Conservation (phyloP, 2,113 vertebrate genomes). For the Orientallactaga bullata region DNA sequence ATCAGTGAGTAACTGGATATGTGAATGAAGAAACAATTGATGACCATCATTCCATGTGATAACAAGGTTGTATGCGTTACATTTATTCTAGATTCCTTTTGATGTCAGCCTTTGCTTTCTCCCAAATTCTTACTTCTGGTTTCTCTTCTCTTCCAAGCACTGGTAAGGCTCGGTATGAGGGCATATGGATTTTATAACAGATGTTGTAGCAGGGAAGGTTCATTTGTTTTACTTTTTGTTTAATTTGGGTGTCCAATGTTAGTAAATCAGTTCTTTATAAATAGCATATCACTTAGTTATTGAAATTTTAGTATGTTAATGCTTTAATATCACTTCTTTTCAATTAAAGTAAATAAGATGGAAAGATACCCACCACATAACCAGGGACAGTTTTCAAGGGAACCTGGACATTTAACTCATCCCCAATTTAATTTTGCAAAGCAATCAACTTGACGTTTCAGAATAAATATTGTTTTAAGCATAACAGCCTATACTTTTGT, state of each 20-base stretch:
- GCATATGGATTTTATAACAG: conserved; percentile 1
- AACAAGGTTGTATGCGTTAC: background rate
- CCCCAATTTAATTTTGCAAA: conserved; percentile 39
- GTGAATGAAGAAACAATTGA: background rate
- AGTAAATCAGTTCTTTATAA: conserved; percentile 50
- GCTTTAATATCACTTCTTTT: background rate
- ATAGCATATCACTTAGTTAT: conserved; percentile 29
- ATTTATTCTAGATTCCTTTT: background rate
- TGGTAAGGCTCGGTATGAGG: background rate
- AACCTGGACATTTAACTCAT: conserved; percentile 36
- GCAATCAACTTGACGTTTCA: conserved; percentile 23
- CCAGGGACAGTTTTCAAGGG: background rate
- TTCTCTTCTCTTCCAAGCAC: background rate
- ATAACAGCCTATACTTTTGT: background rate
- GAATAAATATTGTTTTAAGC: conserved; percentile 31
- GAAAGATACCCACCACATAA: background rate
- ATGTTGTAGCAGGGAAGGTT: conserved; percentile 10
- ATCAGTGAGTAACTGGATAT: background rate
- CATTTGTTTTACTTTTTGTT: conserved; percentile 47
- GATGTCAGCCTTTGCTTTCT: conserved; percentile 16
- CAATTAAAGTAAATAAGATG: conserved; percentile 42
- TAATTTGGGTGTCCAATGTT: background rate
- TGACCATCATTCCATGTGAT: background rate
- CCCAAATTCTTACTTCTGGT: background rate
- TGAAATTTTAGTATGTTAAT: conserved; percentile 8